Base-by-base conservation (phyloP, 2,113 vertebrate genomes). In the Falcunculus frontatus region DNA sequence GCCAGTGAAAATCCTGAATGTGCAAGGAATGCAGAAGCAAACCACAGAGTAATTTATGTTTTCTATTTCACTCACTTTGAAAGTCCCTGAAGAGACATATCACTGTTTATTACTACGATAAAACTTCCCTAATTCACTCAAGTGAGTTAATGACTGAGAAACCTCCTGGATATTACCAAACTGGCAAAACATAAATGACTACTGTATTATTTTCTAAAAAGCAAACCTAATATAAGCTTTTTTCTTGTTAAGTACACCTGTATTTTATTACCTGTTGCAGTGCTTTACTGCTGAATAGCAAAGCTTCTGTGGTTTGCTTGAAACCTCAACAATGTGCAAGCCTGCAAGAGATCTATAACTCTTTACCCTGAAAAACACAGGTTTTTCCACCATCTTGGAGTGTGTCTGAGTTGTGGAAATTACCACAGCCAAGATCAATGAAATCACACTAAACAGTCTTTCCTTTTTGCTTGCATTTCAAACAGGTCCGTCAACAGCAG, bases 51-150 rank as follows among this genome's bases (percentile, higher is more conserved):
- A 92, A 93, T 90, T 84, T 90, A 90, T 5, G 1, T 88, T 92
- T 95, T 92, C 79, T 93, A 47, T 86, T 95, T 80, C 75, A 80
- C 73, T 96, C 32, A 16, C 55, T 88, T 63, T 88, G 50, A 56
- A 92, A 75, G 69, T 92, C 86, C 91, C 96, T 75, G 52, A 89
- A 91, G 93, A 96, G 95, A 93, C 83, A 41, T 67, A 88, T 81
- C 72, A 37, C 50, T 90, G 72, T 95, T 97, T 95, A 94, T 95
- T 95, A 90, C 92, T 52, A 67, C 84, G 92, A 84, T 91, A 88
- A 93, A 94, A 77, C 47, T 84, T 90, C 79, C 69, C 84, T 96
- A 94, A 96, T 91, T 96, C 91, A 87, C 70, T 97, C 89, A 94
- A 93, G 89, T 89, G 89, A 96, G 84, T 84, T 95, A 97, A 87